Evolutionary conservation across 92 coral and sea anemone species (phyloP).

Genomic region (Nematostella vectensis): DNA sequence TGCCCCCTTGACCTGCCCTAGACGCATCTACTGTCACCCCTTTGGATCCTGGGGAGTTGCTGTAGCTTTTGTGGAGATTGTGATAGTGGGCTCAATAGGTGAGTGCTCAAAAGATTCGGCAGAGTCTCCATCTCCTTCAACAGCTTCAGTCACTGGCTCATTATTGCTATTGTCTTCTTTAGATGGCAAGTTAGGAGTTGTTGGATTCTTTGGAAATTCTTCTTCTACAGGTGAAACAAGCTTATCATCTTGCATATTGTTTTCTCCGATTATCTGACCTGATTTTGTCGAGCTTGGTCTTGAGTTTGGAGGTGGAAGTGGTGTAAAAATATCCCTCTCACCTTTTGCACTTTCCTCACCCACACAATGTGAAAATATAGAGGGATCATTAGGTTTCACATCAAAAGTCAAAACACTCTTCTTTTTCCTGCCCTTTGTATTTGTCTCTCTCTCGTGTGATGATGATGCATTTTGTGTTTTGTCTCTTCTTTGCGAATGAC

Average conservation of each 20-base stretch:
- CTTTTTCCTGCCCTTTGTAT: slow-evolving; percentile 10
- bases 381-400: slow-evolving; percentile 70
- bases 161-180: too few species aligned
- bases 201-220: slow-evolving; percentile 1
- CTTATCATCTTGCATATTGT: not conserved
- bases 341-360: slow-evolving; percentile 1
- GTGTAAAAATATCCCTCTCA: slow-evolving; percentile 22
- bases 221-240: not conserved
- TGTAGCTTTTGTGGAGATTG: not conserved
- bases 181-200: too few species aligned
- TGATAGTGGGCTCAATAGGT: not conserved
- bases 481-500: slow-evolving; percentile 2
- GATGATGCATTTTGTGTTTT: not conserved
- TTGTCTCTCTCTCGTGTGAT: slow-evolving; percentile 6
- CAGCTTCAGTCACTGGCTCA: not conserved
- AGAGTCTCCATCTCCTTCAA: slow-evolving; percentile 2
- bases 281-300: slow-evolving; percentile 44
- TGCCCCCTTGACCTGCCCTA: too few species aligned
- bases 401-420: slow-evolving; percentile 52
- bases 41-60: not conserved
- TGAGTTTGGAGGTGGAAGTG: slow-evolving; percentile 76
- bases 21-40: too few species aligned
- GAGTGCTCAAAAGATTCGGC: too few species aligned
- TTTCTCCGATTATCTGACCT: too few species aligned
- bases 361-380: slow-evolving; percentile 51